A percentile compares a stretch with the other conserved stretches of the same genome.
Conservation (phyloP, 2,113 vertebrate species). For the Xiphophorus hellerii region DNA sequence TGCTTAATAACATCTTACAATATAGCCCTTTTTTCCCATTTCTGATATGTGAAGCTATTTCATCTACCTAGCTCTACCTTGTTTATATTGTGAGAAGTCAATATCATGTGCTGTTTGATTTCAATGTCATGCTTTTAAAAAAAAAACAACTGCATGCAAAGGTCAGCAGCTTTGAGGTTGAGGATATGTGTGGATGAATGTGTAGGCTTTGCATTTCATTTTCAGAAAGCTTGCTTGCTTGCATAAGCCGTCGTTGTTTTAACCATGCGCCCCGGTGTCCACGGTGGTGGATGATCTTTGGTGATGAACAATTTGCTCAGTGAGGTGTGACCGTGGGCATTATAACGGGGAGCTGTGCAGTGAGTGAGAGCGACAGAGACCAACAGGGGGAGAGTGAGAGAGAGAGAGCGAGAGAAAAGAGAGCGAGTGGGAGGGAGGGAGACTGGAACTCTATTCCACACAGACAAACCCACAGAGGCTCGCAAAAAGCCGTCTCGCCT, state of each 20-base stretch:
- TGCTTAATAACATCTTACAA: no score
- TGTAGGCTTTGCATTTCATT: conserved; percentile 20
- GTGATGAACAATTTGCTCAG: conserved; percentile 77
- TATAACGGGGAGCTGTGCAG: conserved; percentile 69
- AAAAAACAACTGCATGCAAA: conserved; percentile 15
- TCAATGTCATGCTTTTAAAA: background rate
- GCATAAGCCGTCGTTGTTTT: conserved; percentile 8
- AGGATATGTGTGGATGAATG: background rate
- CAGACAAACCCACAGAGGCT: conserved; percentile 62
- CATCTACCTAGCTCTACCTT: no score
- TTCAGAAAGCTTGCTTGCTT: conserved; percentile 43
- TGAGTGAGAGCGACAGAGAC: conserved; percentile 55
- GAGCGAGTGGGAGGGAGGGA: conserved; percentile 50
- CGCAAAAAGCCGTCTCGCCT: conserved; percentile 62
- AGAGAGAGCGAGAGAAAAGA: conserved; percentile 23
- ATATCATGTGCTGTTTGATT: conserved; percentile 1
- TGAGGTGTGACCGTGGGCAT: conserved; percentile 78
- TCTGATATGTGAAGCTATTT: background rate
- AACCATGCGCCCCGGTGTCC: conserved; percentile 39
- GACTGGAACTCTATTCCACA: conserved; percentile 70
- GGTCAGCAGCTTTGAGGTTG: background rate
- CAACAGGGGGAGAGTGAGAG: conserved; percentile 34
- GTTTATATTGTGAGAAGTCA: conserved; percentile 4
- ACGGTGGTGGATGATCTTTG: conserved; percentile 37
- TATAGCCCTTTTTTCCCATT: background rate